phyloP scores from a whole-genome alignment of 2,797 vertebrate species.

The Echeneis naucrates region DNA sequence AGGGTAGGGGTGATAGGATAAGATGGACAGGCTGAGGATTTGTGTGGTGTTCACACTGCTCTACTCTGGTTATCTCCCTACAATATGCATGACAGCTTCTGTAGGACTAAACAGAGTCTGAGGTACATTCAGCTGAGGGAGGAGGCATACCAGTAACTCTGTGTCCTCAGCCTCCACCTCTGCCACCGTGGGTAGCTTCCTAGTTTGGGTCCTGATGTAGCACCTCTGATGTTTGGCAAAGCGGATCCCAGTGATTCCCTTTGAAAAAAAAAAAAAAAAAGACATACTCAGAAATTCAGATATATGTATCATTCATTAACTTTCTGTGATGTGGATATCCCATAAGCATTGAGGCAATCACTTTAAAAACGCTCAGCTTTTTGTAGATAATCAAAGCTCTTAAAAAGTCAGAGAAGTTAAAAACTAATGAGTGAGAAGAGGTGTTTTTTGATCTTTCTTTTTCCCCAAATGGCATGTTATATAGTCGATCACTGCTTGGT shows the following conservation, averaged over 20 bases:
- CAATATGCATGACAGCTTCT: slow-evolving; percentile 78
- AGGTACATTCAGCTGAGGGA: slow-evolving; percentile 48
- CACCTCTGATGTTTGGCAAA: slow-evolving; percentile 96
- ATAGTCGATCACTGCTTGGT: slow-evolving; percentile 55
- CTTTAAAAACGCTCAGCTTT: slow-evolving; percentile 69
- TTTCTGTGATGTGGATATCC: slow-evolving; percentile 66
- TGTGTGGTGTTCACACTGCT: slow-evolving; percentile 58
- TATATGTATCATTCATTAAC: slow-evolving; percentile 76
- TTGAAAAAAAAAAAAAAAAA: slow-evolving; percentile 70
- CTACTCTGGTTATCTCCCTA: slow-evolving; percentile 73
- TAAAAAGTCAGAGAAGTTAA: slow-evolving; percentile 65
- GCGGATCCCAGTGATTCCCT: slow-evolving; percentile 96
- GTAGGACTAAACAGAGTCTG: slow-evolving; percentile 58
- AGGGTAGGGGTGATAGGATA: slow-evolving; percentile 66
- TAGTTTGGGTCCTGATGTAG: slow-evolving; percentile 95
- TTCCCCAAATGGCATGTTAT: slow-evolving; percentile 4
- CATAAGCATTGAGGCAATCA: slow-evolving; percentile 51
- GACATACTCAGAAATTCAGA: slow-evolving; percentile 70
- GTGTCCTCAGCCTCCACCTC: slow-evolving; percentile 83
- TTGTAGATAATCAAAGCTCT: slow-evolving; percentile 75
- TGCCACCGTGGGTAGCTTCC: slow-evolving; percentile 88
- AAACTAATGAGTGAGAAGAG: slow-evolving; percentile 70
- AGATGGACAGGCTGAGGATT: slow-evolving; percentile 77
- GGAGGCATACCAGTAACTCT: slow-evolving; percentile 80
- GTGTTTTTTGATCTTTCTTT: slow-evolving; percentile 65